These are phyloP conservation scores for mouse (Mus musculus) DNA, from an alignment of 2,113 vertebrate genomes.

Conservation along the genomic window DNA sequence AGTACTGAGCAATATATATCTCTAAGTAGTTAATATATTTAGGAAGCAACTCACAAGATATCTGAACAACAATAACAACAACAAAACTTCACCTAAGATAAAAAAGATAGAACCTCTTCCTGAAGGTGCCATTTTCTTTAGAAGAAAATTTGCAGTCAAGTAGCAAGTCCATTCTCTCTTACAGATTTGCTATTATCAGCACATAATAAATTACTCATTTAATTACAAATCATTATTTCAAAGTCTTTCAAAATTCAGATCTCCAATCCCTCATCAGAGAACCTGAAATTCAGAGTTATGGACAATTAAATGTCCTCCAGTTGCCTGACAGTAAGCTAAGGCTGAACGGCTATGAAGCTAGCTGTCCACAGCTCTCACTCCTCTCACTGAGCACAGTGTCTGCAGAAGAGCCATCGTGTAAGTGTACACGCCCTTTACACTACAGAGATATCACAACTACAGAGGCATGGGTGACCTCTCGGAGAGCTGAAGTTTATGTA, in stretches of 20 bases:
- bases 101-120: not conserved
- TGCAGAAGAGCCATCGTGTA: not conserved
- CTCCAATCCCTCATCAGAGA: conserved; percentile 19
- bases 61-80: conserved; percentile 23
- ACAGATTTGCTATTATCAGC: not conserved
- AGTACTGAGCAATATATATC: not conserved
- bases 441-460: not conserved
- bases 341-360: not conserved
- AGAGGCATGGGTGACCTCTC: not conserved
- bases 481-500: not conserved
- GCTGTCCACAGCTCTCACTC: not conserved
- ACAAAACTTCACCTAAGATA: not conserved
- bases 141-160: not conserved
- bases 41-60: conserved; percentile 1
- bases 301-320: conserved; percentile 27
- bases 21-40: conserved; percentile 26
- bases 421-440: not conserved
- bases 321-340: not conserved
- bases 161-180: not conserved
- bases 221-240: conserved; percentile 52
- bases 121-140: conserved; percentile 4
- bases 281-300: conserved; percentile 2
- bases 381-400: not conserved
- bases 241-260: conserved; percentile 51
- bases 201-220: conserved; percentile 23